Conservation (phyloP, 1,140 invertebrate species). For the Homalodisca vitripennis region DNA sequence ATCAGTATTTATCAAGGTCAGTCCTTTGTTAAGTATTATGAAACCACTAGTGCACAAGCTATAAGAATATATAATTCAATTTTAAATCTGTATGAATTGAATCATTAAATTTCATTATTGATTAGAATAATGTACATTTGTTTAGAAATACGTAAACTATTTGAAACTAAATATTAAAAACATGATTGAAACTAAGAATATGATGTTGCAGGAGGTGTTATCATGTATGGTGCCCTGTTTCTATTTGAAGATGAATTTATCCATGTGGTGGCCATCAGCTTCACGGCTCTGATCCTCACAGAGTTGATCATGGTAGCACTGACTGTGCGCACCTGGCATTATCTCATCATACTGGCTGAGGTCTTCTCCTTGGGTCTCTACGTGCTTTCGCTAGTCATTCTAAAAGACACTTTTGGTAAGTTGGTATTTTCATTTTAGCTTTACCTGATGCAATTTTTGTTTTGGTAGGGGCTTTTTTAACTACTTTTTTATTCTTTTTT, state of each 20-base stretch:
- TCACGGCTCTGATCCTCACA: constrained; percentile 95
- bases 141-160: no score
- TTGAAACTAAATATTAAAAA: no score
- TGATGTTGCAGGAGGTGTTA: constrained; percentile 77
- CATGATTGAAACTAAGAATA: no score
- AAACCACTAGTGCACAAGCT: no score
- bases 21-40: constrained; percentile 19
- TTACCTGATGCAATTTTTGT: no score
- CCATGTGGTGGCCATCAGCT: constrained; percentile 98
- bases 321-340: constrained; percentile 86
- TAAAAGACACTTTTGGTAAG: constrained; percentile 93
- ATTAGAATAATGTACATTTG: no score
- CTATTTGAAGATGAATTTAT: constrained; percentile 99
- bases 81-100: no score
- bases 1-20: constrained; percentile 99
- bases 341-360: constrained; percentile 95
- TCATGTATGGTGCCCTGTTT: constrained; percentile 98
- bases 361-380: constrained; percentile 86
- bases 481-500: no score
- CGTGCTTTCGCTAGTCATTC: constrained; percentile 79
- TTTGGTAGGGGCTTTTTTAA: no score
- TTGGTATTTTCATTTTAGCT: no score
- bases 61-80: no score
- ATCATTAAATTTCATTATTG: no score
- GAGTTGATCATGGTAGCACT: constrained; percentile 99